Conservation (phyloP, 2,113 vertebrate genomes). For the Riparia riparia region DNA sequence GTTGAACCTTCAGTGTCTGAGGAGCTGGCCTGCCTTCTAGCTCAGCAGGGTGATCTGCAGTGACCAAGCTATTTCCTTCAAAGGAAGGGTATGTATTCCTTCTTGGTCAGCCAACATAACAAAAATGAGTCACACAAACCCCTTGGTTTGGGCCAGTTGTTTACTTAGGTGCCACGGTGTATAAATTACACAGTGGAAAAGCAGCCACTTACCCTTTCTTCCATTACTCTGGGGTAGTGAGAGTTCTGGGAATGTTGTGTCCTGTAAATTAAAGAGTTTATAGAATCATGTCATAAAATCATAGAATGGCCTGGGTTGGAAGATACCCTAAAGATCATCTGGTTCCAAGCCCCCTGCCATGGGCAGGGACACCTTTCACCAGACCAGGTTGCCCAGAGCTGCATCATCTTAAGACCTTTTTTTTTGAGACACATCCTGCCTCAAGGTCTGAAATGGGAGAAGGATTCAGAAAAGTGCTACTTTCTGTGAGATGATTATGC, state of each 20-base stretch:
- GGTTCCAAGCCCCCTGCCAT: accelerated
- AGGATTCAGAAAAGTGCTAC: not conserved
- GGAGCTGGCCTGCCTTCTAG: not conserved
- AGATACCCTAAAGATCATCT: not conserved
- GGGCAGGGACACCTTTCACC: not conserved
- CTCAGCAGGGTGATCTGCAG: not conserved
- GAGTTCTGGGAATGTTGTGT: not conserved
- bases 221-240: not conserved
- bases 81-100: not conserved
- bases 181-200: not conserved
- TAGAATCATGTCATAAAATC: not conserved
- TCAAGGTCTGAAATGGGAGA: not conserved
- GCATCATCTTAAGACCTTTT: not conserved
- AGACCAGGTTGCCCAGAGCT: not conserved
- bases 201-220: not conserved
- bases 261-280: not conserved
- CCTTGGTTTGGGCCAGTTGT: not conserved
- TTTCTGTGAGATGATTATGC: not conserved
- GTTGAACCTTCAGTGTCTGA: not conserved
- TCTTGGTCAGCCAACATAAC: not conserved
- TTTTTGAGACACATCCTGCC: not conserved
- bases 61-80: not conserved
- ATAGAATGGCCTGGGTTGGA: not conserved
- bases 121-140: not conserved
- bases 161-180: accelerated